Percentiles rank a stretch among this genome's conserved stretches.
Conservation (phyloP, 2,888 invertebrate species). For the Dicycla oo region DNA sequence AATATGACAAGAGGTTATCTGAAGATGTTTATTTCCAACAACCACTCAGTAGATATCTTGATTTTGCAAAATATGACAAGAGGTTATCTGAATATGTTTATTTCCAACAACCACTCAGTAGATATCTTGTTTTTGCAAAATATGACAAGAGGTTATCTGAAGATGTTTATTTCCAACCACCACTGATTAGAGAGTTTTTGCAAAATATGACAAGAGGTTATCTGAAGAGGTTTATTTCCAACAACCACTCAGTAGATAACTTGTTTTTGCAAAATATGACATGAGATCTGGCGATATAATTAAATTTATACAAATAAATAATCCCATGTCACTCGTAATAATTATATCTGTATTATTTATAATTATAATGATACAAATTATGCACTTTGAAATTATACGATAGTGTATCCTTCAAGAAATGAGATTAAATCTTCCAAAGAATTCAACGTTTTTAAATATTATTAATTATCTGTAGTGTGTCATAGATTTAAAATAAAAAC, state of each 20-base stretch:
- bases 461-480: not conserved
- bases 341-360: conserved; percentile 16
- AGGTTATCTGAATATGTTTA: too few relatives aligned
- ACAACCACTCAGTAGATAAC: too few relatives aligned
- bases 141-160: too few relatives aligned
- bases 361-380: conserved; percentile 30
- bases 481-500: not conserved
- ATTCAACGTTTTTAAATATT: not conserved
- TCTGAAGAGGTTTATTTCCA: too few relatives aligned
- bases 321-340: conserved; percentile 38
- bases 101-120: too few relatives aligned
- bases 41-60: too few relatives aligned
- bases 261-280: too few relatives aligned
- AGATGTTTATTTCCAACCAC: too few relatives aligned
- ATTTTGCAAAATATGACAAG: too few relatives aligned
- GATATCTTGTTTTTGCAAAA: too few relatives aligned
- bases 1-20: conserved; percentile 56
- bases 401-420: conserved; percentile 8
- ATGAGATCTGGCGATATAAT: conserved; percentile 17
- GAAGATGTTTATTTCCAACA: not conserved
- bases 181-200: too few relatives aligned
- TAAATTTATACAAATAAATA: conserved; percentile 45
- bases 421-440: conserved; percentile 8
- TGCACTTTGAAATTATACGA: conserved; percentile 30
- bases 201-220: too few relatives aligned